Evolutionary conservation across 2,888 invertebrate species (phyloP), one percentile per base, ranked within the genome.

Genomic region (Cyaniris semiargus): DNA sequence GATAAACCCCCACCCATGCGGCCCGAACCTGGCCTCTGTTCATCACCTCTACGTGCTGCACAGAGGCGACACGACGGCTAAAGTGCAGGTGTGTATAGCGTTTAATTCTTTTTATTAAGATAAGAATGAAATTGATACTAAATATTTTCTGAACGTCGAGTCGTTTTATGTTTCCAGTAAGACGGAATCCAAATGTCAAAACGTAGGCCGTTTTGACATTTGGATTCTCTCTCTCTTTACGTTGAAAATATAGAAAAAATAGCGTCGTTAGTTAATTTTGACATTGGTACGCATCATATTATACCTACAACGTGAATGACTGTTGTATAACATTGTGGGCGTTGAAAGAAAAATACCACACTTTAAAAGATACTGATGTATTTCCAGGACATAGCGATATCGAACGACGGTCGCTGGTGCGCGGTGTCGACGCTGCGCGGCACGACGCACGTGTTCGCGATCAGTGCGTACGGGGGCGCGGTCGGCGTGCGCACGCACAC

Each of bases 371-470:
- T 15, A 66, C 38, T 23, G 44, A 44, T 74, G 7, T 72, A 8
- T 77, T 48, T 34, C 4, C 79, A 97, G 94, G 98, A 99, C 86
- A 97, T 99, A 88, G 95, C 97, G 76, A 98, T 99, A 87, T 98
- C 99, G 0, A 94, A 96, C 79, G 99, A 99, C 93, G 97, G 97
- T 44, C 96, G 99, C 77, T 99, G 99, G 99, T 96, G 98, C n/a
- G 97, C 98, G 1, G 96, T 99, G 6, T 98, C 98, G 66, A 98
- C 99, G 0, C 95, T 98, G 78, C 96, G 99, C 80, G 99, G 99
- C 80, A 99, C 99, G 0, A 99, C 99, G 48, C 99, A 99, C 90
- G 97, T 99, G 81, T 99, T 99, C 93, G 98, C 99, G 13, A 96
- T 99, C 75, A 98, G 98, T 21, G 98, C 99, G 23, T 99, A 99